Evolutionary conservation across 2,113 vertebrate genomes (phyloP), one percentile per base, ranked within the genome.

Genomic region (Camelus bactrianus): DNA sequence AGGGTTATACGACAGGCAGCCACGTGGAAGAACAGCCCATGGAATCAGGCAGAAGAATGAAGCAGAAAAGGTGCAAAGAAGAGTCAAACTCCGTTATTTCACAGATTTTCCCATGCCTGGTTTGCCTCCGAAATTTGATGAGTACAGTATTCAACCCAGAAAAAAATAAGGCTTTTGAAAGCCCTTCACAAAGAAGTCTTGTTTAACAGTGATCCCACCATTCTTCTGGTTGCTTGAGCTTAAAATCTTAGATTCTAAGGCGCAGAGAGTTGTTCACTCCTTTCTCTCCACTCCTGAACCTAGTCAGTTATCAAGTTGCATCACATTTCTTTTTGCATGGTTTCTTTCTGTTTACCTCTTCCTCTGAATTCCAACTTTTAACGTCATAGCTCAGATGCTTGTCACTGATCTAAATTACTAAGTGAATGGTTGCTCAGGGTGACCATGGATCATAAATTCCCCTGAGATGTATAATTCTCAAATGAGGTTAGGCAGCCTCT

Each of bases 181-280:
- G 69, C 19, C 70, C n/a, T 93, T 94, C 42, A 94, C 93, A 93
- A 96, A 94, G 91, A 89, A 42, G 70, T 92, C 94, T 92, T 91
- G 67, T 95, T 95, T 92, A 81, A 52, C 5, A 8, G 28, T 2
- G 81, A 92, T 50, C n/a, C 77, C 26, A 50, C 82, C 42, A 54
- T 93, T 96, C 80, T 95, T 94, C 28, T 50, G 24, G 50, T 64
- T 5, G 54, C 93, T 94, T 81, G 83, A 94, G 79, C 46, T 79
- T 81, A 81, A 72, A 76, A 46, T 96, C 77, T 91, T 91, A 24
- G 38, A 89, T 67, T 93, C 52, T 77, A 58, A 94, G 70, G 32
- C 8, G 1, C 7, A 56, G 87, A 87, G 42, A 13, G 28, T 2
- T 46, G 48, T 81, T 88, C 30, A 8, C 30, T 83, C 77, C 70